phyloP scores from a whole-genome alignment of 2,888 invertebrate species.

The Noctua pronuba region DNA sequence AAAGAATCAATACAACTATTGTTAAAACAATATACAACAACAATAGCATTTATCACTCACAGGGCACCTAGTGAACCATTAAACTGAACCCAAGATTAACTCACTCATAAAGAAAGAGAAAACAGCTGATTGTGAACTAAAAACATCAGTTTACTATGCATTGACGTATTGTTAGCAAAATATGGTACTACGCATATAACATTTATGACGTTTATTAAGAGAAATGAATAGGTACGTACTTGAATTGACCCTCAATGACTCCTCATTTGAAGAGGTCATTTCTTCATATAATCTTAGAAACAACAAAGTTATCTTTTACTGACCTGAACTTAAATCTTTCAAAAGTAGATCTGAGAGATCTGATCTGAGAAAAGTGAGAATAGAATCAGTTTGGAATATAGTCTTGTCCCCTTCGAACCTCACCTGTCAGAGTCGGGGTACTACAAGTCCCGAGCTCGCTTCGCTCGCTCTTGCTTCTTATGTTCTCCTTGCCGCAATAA shows the following conservation, averaged over 20 bases:
- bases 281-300: background rate
- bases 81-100: slow-evolving; percentile 8
- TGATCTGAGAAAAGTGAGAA: too few relatives aligned
- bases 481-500: background rate
- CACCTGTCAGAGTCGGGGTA: too few relatives aligned
- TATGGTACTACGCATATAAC: background rate
- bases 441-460: too few relatives aligned
- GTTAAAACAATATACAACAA: background rate
- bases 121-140: slow-evolving; percentile 26
- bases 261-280: background rate
- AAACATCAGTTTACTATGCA: background rate
- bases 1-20: background rate
- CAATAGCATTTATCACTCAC: background rate
- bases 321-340: too few relatives aligned
- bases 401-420: too few relatives aligned
- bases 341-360: background rate
- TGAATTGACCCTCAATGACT: background rate
- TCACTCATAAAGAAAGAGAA: background rate
- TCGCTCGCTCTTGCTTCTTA: too few relatives aligned
- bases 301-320: background rate
- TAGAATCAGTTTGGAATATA: background rate
- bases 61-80: slow-evolving; percentile 12
- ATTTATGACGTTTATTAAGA: slow-evolving; percentile 8
- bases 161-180: slow-evolving; percentile 8
- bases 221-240: background rate